Evolutionary conservation across 2,888 invertebrate genomes (phyloP), one percentile per base, ranked within the genome.

Genomic region (Ceraclea dissimilis): DNA sequence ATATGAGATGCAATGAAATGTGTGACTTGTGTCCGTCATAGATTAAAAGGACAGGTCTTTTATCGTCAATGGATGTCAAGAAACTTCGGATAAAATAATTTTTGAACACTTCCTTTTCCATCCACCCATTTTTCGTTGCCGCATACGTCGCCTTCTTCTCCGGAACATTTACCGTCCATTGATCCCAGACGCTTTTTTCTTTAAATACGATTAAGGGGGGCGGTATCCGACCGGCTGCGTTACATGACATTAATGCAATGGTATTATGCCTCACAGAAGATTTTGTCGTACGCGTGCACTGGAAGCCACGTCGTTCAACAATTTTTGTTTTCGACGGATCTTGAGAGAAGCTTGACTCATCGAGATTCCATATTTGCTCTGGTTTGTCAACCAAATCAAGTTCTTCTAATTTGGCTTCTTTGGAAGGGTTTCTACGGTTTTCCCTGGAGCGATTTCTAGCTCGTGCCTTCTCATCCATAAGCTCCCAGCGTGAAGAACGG

Each of bases 21-120:
- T 66, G 66, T 31, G 65, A 63, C 43, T 58, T 60, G 50, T 66
- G 66, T 13, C 64, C 66, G 60, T 66, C 66, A 58, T 63, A 65
- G 20, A 67, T 60, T 43, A 66, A 58, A 10, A 64, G 60, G 39
- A 63, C 62, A 49, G 64, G 66, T 19, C 66, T 58, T 48, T 62
- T 58, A 51, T 61, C 22, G 22, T 55, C 59, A 18, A 63, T 43
- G 8, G 53, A 47, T 19, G 56, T 58, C 22, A 60, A 22, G 56
- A 63, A 60, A 50, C 53, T 47, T 31, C 53, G 56, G 53, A 51
- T 34, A 46, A 61, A 58, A 47, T 54, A 60, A 44, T 44, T 51
- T 47, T 58, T n/a, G 47, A 58, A 58, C 16, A 59, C 20, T 2
- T 33, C 56, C 16, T 61, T 56, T 57, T 66, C 63, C 65, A 66